Evolutionary conservation across 2,888 invertebrate species (phyloP).

Genomic region (Xanthia togata): DNA sequence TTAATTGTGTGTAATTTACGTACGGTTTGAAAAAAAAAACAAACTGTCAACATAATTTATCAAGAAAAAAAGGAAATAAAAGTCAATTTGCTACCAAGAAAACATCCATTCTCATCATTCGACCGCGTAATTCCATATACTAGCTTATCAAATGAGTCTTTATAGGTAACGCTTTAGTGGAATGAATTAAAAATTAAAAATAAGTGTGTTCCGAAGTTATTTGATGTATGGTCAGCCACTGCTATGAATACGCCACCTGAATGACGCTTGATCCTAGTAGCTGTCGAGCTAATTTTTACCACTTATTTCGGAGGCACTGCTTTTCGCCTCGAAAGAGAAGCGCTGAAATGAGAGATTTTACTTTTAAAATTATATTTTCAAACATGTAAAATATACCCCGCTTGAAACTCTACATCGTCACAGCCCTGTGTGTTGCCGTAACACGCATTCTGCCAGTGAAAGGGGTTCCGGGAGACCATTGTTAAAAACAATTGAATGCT

Average conservation of each 20-base stretch:
- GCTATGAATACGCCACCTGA: neutral
- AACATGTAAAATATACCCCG: neutral
- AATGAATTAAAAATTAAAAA: neutral
- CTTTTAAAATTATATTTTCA: neutral
- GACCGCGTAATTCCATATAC: too few relatives aligned
- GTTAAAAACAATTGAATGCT: constrained; percentile 54
- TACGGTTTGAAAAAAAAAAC: neutral
- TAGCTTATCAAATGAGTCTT: too few relatives aligned
- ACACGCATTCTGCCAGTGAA: constrained; percentile 6
- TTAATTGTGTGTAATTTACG: neutral
- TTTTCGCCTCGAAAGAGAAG: neutral
- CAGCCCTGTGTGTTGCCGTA: constrained; percentile 4
- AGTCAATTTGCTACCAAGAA: neutral
- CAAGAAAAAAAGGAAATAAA: neutral
- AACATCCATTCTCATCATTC: neutral
- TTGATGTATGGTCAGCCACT: neutral
- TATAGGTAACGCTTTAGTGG: neutral
- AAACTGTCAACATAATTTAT: neutral
- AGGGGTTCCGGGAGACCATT: constrained; percentile 37
- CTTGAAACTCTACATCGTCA: constrained; percentile 1
- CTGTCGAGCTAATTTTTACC: neutral
- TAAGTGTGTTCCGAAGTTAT: neutral
- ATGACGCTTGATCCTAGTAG: neutral
- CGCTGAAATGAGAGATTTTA: neutral
- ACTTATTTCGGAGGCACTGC: neutral